These are phyloP conservation scores for Lamproptera curius DNA, from an alignment of 2,888 invertebrate species.

Conservation along the genomic window DNA sequence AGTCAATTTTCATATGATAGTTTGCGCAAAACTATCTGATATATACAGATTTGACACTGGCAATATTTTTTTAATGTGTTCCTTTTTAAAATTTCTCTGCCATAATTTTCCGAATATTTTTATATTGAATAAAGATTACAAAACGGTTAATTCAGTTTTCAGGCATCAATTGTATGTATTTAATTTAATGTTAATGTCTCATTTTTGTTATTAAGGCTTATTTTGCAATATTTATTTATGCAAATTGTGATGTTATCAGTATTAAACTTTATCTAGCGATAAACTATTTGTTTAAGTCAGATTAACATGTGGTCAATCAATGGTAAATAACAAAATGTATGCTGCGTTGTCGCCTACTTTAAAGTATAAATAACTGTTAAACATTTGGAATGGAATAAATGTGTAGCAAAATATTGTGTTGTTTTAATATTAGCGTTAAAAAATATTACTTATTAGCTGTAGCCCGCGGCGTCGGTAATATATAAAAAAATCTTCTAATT, in stretches of 20 bases:
- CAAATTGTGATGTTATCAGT: conserved; percentile 17
- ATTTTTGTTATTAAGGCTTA: conserved; percentile 2
- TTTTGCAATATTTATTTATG: background rate
- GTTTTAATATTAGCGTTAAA: conserved; percentile 4
- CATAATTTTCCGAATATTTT: no score
- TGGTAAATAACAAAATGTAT: background rate
- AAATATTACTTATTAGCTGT: no score
- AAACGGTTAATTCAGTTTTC: no score
- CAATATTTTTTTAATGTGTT: no score
- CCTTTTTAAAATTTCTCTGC: no score
- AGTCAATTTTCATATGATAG: no score
- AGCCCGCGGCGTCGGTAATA: no score
- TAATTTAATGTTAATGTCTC: background rate
- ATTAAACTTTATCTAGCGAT: conserved; percentile 17
- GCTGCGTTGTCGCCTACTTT: background rate
- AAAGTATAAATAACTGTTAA: background rate
- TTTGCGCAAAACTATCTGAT: no score
- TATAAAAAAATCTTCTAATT: no score
- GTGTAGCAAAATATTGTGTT: conserved; percentile 16
- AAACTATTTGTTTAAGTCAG: conserved; percentile 1
- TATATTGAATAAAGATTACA: no score
- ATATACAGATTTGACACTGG: no score
- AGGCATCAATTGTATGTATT: no score
- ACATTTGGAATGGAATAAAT: conserved; percentile 8
- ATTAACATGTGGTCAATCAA: background rate